Base-by-base conservation (phyloP, 2,888 invertebrate species). In the Caenorhabditis japonica region DNA sequence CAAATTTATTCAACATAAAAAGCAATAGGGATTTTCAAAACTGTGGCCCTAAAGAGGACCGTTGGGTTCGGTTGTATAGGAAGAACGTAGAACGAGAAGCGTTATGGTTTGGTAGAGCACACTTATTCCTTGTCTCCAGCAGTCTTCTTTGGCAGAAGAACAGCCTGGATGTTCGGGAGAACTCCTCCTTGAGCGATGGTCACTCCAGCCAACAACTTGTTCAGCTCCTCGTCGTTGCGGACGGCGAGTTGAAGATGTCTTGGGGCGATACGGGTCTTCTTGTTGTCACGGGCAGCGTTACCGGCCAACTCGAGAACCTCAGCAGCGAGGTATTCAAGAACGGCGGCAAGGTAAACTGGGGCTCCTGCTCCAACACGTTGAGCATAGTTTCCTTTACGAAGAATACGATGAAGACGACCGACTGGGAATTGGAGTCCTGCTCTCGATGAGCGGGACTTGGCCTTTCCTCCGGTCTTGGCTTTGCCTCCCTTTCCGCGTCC, bases 161-260 rank as follows among this genome's bases (percentile, higher is more conserved):
- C 30, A 10, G 30, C 30, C 30, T 30, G 30, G 30, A 30, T 30
- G 30, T 30, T 30, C 7, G 30, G 30, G 30, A 33, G 43, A 53
- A 53, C 33, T 19, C 94, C 94, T 62, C 93, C 94, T 88, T 93
- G 92, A 21, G 93, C 92, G 85, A 94, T 93, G 13, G 93, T 93
- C 1, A 93, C 93, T 39, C 92, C 92, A 36, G 77, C 55, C 46
- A 85, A 73, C 33, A 83, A 76, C 71, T 83, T 83, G 77, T 84
- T 84, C 68, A 84, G 59, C 66, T 84, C 84, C 64, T 84, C 84
- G 75, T 84, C 84, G 75, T 84, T 84, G 51, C 83, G 79, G 52
- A 83, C 80, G 38, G 83, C 83, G 44, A 83, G 73, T 59, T 82
- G 83, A 23, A 83, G 60, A 64, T 83, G 81, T 89, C 89, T 79